Evolutionary conservation across 2,113 vertebrate species (phyloP), one percentile per base, ranked within the genome.

Genomic region (Paratilapia polleni): DNA sequence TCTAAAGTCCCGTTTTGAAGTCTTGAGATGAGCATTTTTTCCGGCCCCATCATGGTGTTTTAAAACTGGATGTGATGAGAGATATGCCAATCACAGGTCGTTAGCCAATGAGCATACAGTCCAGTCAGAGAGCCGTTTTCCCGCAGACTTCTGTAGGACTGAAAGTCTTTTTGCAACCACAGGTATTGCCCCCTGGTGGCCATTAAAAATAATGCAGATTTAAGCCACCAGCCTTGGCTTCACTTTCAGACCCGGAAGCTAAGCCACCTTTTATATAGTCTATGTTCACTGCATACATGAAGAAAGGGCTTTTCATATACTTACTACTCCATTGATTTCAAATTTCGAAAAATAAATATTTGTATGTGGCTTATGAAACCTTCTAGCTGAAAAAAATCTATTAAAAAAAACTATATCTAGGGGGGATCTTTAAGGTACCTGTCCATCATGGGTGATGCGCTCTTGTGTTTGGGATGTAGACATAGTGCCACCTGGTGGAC

Each of bases 401-500:
- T 54, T n/a, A n/a, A n/a, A n/a, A n/a, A n/a, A n/a, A 34, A 36
- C 6, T 36, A 36, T 43, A 54, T 14, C 43, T 52, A 31, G 26
- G 31, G 43, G 24, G 66, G 20, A 7, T 49, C 19, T n/a, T 34
- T 28, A 54, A 73, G 52, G 68, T 54, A 24, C 26, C 26, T 49
- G 6, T 9, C 19, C 76, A 60, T 78, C 58, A 34, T n/a, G 38
- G 58, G 22, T 5, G 14, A 57, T 6, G 28, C 10, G 8, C 43
- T 79, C 10, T 38, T 56, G 85, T 14, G 5, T 36, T 41, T 1
- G 6, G 13, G 38, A 2, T 26, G 78, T 56, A 43, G 74, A 43
- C 75, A 87, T 14, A 78, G 83, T n/a, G 77, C 91, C 89, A 77
- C 74, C 91, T 91, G 41, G 70, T 89, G 91, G 85, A 24, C 19